A percentile compares a stretch with the other conserved stretches of the same genome.
These are phyloP conservation scores for Pseudoips prasinana DNA, from an alignment of 2,888 invertebrate species.

Conservation along the genomic window DNA sequence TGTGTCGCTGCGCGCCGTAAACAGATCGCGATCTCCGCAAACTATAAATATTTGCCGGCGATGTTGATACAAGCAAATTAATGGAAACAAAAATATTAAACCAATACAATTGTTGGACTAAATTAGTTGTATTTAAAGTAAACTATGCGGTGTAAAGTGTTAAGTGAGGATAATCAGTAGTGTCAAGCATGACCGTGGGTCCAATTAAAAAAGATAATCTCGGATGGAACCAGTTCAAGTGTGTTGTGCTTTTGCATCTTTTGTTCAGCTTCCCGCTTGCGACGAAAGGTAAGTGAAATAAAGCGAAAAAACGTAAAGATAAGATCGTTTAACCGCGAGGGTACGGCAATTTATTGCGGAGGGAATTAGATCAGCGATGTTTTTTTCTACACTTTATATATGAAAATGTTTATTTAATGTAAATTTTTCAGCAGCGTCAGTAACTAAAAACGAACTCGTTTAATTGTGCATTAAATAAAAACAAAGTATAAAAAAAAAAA, in stretches of 20 bases:
- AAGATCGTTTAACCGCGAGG: neutral
- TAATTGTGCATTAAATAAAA: too few species aligned
- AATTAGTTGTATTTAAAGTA: slow-evolving; percentile 13
- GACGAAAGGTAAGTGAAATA: slow-evolving; percentile 56
- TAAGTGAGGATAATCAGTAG: slow-evolving; percentile 56
- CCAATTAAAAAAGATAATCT: slow-evolving; percentile 70
- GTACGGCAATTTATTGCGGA: too few species aligned
- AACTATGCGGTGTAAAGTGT: slow-evolving; percentile 53
- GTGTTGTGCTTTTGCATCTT: slow-evolving; percentile 66
- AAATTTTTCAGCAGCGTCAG: too few species aligned
- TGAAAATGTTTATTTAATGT: too few species aligned
- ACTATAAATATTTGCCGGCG: slow-evolving; percentile 42
- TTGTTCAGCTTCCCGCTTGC: slow-evolving; percentile 54
- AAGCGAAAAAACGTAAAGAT: neutral
- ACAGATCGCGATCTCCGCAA: slow-evolving; percentile 69
- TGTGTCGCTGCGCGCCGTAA: slow-evolving; percentile 53
- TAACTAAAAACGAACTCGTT: too few species aligned
- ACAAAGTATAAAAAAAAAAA: too few species aligned
- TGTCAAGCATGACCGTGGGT: slow-evolving; percentile 72
- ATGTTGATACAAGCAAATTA: slow-evolving; percentile 17
- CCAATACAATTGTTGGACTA: slow-evolving; percentile 9
- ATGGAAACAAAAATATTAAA: slow-evolving; percentile 10
- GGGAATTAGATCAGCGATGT: too few species aligned
- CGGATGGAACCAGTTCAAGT: slow-evolving; percentile 67
- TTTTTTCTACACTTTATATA: too few species aligned